These are phyloP conservation scores for Smittia sp. DNA, from an alignment of 2,888 invertebrate species.

Conservation along the genomic window DNA sequence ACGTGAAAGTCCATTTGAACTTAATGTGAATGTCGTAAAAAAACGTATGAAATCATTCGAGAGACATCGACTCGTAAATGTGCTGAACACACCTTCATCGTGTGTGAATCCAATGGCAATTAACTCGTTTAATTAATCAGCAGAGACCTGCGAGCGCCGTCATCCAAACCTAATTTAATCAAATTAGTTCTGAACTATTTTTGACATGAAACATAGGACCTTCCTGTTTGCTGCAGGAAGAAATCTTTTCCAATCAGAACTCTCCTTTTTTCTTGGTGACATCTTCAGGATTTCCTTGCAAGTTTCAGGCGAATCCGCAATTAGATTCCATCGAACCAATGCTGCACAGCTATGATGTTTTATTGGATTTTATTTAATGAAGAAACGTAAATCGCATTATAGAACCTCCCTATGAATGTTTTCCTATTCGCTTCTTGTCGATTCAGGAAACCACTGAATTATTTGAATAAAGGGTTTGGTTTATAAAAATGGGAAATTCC, in stretches of 20 bases:
- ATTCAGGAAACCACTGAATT: conserved; percentile 28
- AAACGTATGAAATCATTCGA: not conserved
- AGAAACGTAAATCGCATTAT: conserved; percentile 24
- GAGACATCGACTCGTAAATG: conserved; percentile 10
- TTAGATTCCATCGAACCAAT: conserved; percentile 5
- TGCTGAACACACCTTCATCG: conserved; percentile 4
- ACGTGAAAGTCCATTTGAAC: not conserved
- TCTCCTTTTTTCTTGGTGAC: conserved; percentile 22
- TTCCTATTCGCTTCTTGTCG: not conserved
- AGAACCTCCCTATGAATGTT: conserved; percentile 29
- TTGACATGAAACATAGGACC: not conserved
- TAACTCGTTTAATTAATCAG: conserved; percentile 29
- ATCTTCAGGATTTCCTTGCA: not conserved
- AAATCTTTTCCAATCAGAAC: not conserved
- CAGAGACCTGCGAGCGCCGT: not conserved
- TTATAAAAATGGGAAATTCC: conserved; percentile 27
- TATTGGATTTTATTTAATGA: conserved; percentile 33
- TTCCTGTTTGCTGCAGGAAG: not conserved
- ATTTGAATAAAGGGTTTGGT: conserved; percentile 36
- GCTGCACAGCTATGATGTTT: conserved; percentile 26
- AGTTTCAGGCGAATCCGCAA: not conserved
- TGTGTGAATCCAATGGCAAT: conserved; percentile 25
- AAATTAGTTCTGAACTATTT: not conserved
- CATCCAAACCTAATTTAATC: not conserved
- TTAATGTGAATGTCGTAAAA: not conserved